These are phyloP conservation scores for Cololabis saira DNA, from an alignment of 2,113 vertebrate species.

Conservation along the genomic window DNA sequence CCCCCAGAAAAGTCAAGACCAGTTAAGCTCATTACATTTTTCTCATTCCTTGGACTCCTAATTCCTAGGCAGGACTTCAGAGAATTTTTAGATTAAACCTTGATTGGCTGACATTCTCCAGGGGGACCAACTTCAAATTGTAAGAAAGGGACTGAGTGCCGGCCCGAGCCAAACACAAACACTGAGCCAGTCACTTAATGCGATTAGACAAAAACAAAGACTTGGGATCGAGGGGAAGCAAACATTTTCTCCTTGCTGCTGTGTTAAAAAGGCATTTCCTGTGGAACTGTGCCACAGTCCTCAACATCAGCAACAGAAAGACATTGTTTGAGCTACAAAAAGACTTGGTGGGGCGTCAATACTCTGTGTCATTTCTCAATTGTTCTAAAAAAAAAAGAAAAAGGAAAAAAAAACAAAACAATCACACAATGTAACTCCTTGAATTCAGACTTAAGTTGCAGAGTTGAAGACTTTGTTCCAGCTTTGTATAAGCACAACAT, in stretches of 20 bases:
- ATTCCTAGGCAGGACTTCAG: conserved; percentile 54
- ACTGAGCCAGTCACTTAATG: conserved; percentile 48
- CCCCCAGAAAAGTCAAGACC: conserved; percentile 54
- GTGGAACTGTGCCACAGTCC: conserved; percentile 50
- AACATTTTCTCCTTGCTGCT: conserved; percentile 60
- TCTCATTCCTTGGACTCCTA: conserved; percentile 63
- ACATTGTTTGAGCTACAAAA: conserved; percentile 43
- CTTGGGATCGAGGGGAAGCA: conserved; percentile 16
- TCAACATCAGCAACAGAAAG: conserved; percentile 33
- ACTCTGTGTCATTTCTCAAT: not conserved
- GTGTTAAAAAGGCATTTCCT: conserved; percentile 72
- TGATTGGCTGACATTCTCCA: conserved; percentile 19
- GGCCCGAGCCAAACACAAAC: conserved; percentile 51
- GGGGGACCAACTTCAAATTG: conserved; percentile 23
- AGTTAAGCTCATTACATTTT: conserved; percentile 64
- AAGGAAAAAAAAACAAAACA: not conserved
- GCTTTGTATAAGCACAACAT: too few species aligned
- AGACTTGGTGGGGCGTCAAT: conserved; percentile 11
- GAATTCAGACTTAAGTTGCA: too few species aligned
- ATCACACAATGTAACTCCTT: too few species aligned
- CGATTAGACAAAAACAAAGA: conserved; percentile 58
- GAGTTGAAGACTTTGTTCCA: too few species aligned
- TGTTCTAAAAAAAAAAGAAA: conserved; percentile 8
- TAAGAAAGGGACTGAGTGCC: conserved; percentile 20
- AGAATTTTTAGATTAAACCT: conserved; percentile 55